A percentile compares a stretch with the other conserved stretches of the same genome.
phyloP scores from a whole-genome alignment of 2,113 vertebrate genomes.

The Notechis scutatus region DNA sequence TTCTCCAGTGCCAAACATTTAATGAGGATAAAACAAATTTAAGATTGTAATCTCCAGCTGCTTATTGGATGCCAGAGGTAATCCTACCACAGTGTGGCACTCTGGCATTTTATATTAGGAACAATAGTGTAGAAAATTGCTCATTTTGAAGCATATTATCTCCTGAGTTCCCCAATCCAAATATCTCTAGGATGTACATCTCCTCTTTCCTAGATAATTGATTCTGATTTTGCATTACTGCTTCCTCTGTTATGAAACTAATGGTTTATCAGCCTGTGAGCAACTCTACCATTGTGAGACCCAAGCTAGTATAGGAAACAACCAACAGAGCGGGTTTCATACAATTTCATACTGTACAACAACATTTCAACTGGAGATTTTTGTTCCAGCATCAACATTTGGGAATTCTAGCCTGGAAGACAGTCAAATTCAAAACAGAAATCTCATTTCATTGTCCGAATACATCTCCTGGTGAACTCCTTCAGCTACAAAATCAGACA shows the following conservation, averaged over 20 bases:
- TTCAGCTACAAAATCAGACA: background rate
- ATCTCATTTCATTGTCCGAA: background rate
- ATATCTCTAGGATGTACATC: slow-evolving; percentile 17
- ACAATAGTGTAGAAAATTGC: slow-evolving; percentile 52
- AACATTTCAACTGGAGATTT: background rate
- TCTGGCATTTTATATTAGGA: slow-evolving; percentile 23
- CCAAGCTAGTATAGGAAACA: background rate
- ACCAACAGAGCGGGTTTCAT: background rate
- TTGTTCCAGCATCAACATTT: background rate
- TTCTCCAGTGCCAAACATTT: slow-evolving; percentile 13
- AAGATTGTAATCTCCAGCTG: slow-evolving; percentile 26
- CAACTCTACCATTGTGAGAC: slow-evolving; percentile 5
- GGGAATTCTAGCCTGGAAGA: background rate
- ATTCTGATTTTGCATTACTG: slow-evolving; percentile 42
- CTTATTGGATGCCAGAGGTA: background rate
- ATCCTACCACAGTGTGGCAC: background rate
- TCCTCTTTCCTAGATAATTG: slow-evolving; percentile 43
- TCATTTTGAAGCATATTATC: slow-evolving; percentile 50
- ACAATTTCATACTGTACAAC: background rate
- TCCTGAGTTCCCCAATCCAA: slow-evolving; percentile 44
- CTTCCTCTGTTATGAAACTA: slow-evolving; percentile 34
- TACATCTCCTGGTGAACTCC: background rate
- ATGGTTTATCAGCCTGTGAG: slow-evolving; percentile 33
- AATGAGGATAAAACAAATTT: slow-evolving; percentile 39
- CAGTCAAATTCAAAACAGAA: slow-evolving; percentile 1